A percentile compares a stretch with the other conserved stretches of the same genome.
phyloP scores from a whole-genome alignment of 2,797 vertebrate genomes.

The Pelochelys cantorii region DNA sequence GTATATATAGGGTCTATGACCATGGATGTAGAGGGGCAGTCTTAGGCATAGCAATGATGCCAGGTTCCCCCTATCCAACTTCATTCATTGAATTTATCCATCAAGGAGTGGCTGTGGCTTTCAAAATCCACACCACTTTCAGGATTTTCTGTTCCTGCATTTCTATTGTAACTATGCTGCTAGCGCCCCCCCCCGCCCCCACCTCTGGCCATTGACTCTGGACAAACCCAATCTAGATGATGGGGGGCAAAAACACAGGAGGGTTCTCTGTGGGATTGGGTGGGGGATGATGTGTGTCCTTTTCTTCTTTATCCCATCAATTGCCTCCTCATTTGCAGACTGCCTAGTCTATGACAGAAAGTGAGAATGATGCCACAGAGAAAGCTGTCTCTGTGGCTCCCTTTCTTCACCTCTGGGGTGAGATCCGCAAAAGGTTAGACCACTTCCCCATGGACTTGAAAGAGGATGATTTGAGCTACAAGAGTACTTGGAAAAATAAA shows the following conservation, averaged over 20 bases:
- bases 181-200: background rate
- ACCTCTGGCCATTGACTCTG: background rate
- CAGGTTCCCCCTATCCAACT: background rate
- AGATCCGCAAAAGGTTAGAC: rapidly evolving
- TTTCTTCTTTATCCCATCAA: background rate
- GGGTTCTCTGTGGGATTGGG: background rate
- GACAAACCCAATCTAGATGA: background rate
- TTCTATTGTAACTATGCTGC: background rate
- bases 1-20: rapidly evolving
- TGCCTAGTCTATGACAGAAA: background rate
- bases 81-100: background rate
- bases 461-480: background rate
- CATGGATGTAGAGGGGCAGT: rapidly evolving
- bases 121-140: background rate
- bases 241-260: background rate
- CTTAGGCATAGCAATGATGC: background rate
- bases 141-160: background rate
- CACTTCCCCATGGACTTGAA: background rate
- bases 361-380: background rate
- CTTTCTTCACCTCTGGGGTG: rapidly evolving
- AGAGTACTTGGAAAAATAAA: background rate
- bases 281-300: background rate
- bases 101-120: background rate
- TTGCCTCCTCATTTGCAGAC: background rate
- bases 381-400: background rate